Percentiles rank a stretch among this genome's conserved stretches.
Evolutionary conservation across 2,888 invertebrate genomes (phyloP).

Genomic region (Calameuta pallipes): DNA sequence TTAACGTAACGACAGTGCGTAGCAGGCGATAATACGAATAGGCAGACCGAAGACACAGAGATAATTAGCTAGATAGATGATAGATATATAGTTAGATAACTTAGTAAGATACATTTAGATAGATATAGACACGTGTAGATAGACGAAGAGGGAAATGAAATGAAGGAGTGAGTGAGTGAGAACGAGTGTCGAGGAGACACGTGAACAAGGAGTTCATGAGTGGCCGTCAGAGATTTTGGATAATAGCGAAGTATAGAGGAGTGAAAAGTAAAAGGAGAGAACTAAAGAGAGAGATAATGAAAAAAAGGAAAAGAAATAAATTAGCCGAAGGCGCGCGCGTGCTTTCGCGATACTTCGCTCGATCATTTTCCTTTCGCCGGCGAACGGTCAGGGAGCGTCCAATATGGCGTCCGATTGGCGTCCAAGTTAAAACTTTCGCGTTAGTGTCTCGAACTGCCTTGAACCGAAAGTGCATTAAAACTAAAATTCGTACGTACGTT

Average conservation of each 20-base stretch:
- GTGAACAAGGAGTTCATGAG: too few relatives aligned
- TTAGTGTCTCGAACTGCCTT: conserved; percentile 63
- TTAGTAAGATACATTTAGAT: not conserved
- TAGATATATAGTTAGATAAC: not conserved
- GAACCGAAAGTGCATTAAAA: conserved; percentile 65
- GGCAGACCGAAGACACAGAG: not conserved
- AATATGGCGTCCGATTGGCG: not conserved
- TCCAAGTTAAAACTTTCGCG: not conserved
- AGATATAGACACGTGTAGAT: not conserved
- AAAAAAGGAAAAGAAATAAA: not conserved
- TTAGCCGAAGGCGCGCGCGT: not conserved
- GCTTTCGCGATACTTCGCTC: not conserved
- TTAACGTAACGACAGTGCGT: not conserved
- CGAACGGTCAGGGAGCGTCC: not conserved
- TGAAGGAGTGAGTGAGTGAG: not conserved
- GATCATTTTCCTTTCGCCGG: conserved; percentile 18
- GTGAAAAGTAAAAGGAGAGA: not conserved
- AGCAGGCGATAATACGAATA: not conserved
- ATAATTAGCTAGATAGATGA: not conserved
- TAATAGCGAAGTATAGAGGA: not conserved
- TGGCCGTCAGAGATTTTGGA: too few relatives aligned
- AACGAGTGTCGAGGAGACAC: too few relatives aligned
- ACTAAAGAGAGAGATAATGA: not conserved
- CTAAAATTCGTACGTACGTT: conserved; percentile 4
- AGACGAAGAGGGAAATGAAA: not conserved